Base-by-base conservation (phyloP, 2,113 vertebrate genomes). In the Syngnathus floridae region DNA sequence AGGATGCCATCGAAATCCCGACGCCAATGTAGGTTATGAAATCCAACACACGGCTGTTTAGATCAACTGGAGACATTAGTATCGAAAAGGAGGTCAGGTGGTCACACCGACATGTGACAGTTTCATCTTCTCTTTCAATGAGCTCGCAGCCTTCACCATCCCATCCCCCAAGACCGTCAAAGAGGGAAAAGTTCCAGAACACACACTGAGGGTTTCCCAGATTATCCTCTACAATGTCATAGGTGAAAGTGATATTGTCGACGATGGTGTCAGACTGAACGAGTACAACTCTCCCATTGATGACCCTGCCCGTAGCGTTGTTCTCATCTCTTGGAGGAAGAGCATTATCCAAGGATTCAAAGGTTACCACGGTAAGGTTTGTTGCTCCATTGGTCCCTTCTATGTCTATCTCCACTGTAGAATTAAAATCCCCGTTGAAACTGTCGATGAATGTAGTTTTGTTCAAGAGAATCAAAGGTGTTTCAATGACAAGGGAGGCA, bases 71-170 rank as follows among this genome's bases (percentile, higher is more conserved):
- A 0, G 94, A 94, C 94, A 96, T 97, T 5, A 97, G 89, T 35
- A 94, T 89, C 1, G 95, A 95, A 80, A 95, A 97, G 0, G 93
- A 91, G 0, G 94, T 97, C 69, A 94, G 81, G 62, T 96, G 95
- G 76, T 80, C 83, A 74, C 95, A 96, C 62, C 26, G 83, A 75
- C 95, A 97, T 9, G 77, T 81, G 40, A 86, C 85, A 0, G 17
- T 56, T 35, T 61, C 45, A 1, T 60, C 67, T 3, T 0, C 5
- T 0, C 1, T 13, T 2, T 64, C 56, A 0, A 21, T 2, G 0
- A 75, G 48, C 0, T 22, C 1, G 40, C 93, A 94, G 0, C 73
- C 79, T 0, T 59, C 2, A 0, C 26, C 3, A 0, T 92, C 92
- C 94, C 93, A 94, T 0, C 71, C 84, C 1, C 83, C 86, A 0